A percentile compares a stretch with the other conserved stretches of the same genome.
These are phyloP conservation scores for Agrotis segetum DNA, from an alignment of 2,888 invertebrate genomes.

Conservation along the genomic window DNA sequence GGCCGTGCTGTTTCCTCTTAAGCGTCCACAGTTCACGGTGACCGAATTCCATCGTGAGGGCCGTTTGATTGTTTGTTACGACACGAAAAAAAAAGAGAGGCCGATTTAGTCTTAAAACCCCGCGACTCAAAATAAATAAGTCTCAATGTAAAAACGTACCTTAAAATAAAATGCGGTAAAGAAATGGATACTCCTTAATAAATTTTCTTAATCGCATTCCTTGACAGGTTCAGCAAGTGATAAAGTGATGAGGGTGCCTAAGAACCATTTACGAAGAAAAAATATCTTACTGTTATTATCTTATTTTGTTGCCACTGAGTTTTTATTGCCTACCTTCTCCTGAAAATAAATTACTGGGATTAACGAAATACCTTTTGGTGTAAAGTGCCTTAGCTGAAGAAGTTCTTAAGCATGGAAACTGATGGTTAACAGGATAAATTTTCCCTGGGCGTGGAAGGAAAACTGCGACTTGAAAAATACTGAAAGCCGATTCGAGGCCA, in stretches of 20 bases:
- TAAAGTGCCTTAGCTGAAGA: neutral
- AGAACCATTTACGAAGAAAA: constrained; percentile 23
- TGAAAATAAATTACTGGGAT: constrained; percentile 30
- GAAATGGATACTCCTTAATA: constrained; percentile 26
- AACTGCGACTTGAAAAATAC: too few relatives aligned
- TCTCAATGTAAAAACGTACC: neutral
- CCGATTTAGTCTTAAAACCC: too few relatives aligned
- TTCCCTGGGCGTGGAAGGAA: too few relatives aligned
- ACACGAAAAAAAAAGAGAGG: too few relatives aligned
- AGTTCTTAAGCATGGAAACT: neutral
- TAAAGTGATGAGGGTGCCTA: constrained; percentile 41
- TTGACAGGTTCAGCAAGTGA: constrained; percentile 31
- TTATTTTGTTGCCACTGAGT: constrained; percentile 3
- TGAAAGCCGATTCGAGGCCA: too few relatives aligned
- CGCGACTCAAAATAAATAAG: neutral
- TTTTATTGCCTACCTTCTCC: constrained; percentile 41
- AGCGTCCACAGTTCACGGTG: too few relatives aligned
- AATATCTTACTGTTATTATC: constrained; percentile 23
- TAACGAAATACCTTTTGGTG: constrained; percentile 1
- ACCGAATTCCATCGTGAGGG: too few relatives aligned
- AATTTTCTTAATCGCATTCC: constrained; percentile 40
- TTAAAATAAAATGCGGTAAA: constrained; percentile 3
- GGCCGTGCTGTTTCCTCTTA: too few relatives aligned
- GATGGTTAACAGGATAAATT: neutral
- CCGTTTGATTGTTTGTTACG: too few relatives aligned